These are phyloP conservation scores for Octodon degus DNA, from an alignment of 2,113 vertebrate species.

Conservation along the genomic window DNA sequence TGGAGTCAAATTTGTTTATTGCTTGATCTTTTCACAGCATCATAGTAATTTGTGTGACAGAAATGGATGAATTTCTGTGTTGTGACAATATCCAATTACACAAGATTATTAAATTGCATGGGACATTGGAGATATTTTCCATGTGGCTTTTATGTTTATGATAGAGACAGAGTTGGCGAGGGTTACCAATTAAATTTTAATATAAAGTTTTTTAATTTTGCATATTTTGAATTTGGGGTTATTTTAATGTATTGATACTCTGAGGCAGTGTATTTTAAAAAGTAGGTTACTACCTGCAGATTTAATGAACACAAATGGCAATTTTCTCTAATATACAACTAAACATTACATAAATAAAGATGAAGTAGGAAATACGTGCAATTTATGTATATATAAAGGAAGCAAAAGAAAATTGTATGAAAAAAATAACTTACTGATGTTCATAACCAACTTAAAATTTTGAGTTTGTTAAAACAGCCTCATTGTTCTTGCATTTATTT, in stretches of 20 bases:
- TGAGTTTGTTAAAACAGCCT: not conserved
- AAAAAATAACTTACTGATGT: not conserved
- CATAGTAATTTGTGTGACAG: not conserved
- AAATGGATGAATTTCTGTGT: not conserved
- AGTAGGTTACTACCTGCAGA: not conserved
- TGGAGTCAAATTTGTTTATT: not conserved
- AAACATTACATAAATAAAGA: slow-evolving; percentile 44
- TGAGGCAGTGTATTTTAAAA: slow-evolving; percentile 20
- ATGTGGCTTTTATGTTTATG: not conserved
- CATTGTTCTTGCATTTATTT: slow-evolving; percentile 39
- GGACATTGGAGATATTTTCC: not conserved
- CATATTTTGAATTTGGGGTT: slow-evolving; percentile 28
- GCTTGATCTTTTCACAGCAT: not conserved
- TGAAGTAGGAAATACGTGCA: not conserved
- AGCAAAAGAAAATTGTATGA: not conserved
- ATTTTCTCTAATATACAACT: not conserved
- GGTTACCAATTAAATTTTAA: not conserved
- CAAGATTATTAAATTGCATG: not conserved
- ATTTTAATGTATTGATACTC: slow-evolving; percentile 6
- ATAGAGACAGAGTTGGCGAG: not conserved
- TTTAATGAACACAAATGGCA: slow-evolving; percentile 7
- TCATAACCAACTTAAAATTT: slow-evolving; percentile 13
- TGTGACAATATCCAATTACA: not conserved
- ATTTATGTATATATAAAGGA: slow-evolving; percentile 27
- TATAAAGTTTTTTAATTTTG: slow-evolving; percentile 37